These are phyloP conservation scores for Bursaphelenchus mucronatus DNA, from an alignment of 1,140 invertebrate species.

Conservation along the genomic window DNA sequence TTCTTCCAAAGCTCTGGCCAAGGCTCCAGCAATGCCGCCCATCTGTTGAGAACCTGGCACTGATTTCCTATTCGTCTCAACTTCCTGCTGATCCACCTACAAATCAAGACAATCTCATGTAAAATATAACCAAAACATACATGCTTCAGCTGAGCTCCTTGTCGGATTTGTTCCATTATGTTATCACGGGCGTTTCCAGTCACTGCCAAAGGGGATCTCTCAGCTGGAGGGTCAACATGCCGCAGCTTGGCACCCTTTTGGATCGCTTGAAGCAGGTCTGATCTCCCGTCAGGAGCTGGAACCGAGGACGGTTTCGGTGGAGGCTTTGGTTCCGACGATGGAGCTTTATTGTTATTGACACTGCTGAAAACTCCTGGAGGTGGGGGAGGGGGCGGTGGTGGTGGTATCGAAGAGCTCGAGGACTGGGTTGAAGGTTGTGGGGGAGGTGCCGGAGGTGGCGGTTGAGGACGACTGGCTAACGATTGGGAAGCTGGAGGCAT, in stretches of 20 bases:
- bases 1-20: conserved; percentile 42
- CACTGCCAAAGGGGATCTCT: conserved; percentile 27
- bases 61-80: conserved; percentile 36
- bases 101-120: conserved; percentile 20
- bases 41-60: conserved; percentile 25
- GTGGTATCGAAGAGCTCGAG: neutral
- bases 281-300: neutral
- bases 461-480: conserved; percentile 5
- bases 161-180: conserved; percentile 36
- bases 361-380: neutral
- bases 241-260: conserved; percentile 33
- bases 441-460: conserved; percentile 23
- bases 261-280: conserved; percentile 36
- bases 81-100: conserved; percentile 34
- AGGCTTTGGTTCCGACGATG: neutral
- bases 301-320: neutral
- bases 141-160: conserved; percentile 33
- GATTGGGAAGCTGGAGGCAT: conserved; percentile 9
- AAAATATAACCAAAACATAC: conserved; percentile 17
- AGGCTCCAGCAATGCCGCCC: conserved; percentile 46
- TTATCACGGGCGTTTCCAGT: conserved; percentile 24
- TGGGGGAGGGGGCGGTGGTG: conserved; percentile 19
- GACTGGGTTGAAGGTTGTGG: conserved; percentile 3
- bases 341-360: neutral
- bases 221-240: conserved; percentile 29